Percentiles rank a stretch among this genome's conserved stretches.
These are phyloP conservation scores for Melanotaenia trifasciata DNA, from an alignment of 2,797 vertebrate species.

Conservation along the genomic window DNA sequence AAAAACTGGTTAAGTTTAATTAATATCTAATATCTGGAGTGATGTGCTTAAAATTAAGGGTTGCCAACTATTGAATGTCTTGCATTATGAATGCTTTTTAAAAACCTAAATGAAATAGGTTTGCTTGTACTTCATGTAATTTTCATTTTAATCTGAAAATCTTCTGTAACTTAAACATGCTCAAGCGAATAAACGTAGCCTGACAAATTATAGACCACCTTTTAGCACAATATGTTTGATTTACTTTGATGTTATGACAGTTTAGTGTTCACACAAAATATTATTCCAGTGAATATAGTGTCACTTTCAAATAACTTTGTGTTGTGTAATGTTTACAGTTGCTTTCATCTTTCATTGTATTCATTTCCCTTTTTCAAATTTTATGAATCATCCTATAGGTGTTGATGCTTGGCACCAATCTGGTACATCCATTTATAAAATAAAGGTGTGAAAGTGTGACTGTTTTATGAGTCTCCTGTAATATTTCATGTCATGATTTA, in stretches of 20 bases:
- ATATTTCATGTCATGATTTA: not conserved
- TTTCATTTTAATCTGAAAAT: not conserved
- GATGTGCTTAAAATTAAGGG: not conserved
- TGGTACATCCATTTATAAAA: not conserved
- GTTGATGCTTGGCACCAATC: slow-evolving; percentile 6
- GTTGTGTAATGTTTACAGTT: slow-evolving; percentile 16
- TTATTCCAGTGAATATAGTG: slow-evolving; percentile 28
- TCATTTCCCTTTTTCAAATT: slow-evolving; percentile 1
- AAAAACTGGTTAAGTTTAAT: not conserved
- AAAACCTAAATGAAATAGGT: not conserved
- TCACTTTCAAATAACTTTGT: slow-evolving; percentile 19
- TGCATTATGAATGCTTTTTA: not conserved
- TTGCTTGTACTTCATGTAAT: not conserved
- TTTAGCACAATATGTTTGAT: not conserved
- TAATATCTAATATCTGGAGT: not conserved
- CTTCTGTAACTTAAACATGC: not conserved
- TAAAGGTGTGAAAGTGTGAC: not conserved
- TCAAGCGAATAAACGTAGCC: not conserved
- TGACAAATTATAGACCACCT: not conserved
- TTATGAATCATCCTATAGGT: not conserved
- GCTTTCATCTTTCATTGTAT: slow-evolving; percentile 30
- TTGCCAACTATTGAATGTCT: not conserved
- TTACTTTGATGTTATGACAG: not conserved
- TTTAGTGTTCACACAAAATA: not conserved
- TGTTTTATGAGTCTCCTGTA: not conserved